A percentile compares a stretch with the other conserved stretches of the same genome.
Evolutionary conservation across 2,888 invertebrate species (phyloP).

Genomic region (Himalopsyche anomala): DNA sequence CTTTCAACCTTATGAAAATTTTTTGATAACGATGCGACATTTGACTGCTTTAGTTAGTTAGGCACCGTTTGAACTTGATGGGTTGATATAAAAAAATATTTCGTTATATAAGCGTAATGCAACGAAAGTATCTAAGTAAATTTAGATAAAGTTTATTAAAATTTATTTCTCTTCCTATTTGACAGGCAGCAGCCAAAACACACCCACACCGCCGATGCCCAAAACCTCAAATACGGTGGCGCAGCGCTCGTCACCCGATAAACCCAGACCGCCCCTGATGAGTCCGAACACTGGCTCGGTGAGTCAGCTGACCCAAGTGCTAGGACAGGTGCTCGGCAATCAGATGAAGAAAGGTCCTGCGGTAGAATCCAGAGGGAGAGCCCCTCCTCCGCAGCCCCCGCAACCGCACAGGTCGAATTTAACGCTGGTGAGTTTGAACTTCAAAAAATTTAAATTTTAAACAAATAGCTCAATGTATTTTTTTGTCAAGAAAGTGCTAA

Average conservation of each 20-base stretch:
- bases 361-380: constrained; percentile 72
- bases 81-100: no score
- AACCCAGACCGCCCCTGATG: constrained; percentile 73
- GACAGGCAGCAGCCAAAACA: constrained; percentile 21
- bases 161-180: neutral
- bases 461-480: no score
- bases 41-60: no score
- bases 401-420: constrained; percentile 80
- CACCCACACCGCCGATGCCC: neutral
- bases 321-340: constrained; percentile 71
- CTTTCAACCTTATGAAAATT: no score
- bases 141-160: no score
- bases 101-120: no score
- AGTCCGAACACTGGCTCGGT: constrained; percentile 65
- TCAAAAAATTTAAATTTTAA: neutral
- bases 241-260: constrained; percentile 66
- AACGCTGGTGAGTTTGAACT: constrained; percentile 76
- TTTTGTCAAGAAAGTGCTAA: no score
- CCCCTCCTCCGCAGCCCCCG: constrained; percentile 90
- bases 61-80: no score
- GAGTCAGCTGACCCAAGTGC: constrained; percentile 71
- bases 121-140: no score
- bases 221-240: constrained; percentile 49
- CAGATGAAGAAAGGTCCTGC: constrained; percentile 66
- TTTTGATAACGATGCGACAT: no score